Percentiles rank a stretch among this genome's conserved stretches.
These are phyloP conservation scores for Antheraea pernyi DNA, from an alignment of 1,140 invertebrate species.

Conservation along the genomic window DNA sequence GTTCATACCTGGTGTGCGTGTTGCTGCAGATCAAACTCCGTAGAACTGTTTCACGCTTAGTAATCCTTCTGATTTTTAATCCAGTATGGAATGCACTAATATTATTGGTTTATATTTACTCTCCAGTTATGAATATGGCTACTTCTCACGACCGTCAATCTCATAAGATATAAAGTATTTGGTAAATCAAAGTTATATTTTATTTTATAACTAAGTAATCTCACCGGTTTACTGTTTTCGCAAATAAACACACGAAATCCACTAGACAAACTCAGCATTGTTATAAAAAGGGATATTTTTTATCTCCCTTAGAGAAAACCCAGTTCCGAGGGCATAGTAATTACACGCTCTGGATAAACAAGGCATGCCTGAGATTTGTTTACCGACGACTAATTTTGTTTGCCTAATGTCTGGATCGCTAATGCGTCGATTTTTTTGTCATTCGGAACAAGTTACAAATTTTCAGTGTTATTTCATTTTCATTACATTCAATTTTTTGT, in stretches of 20 bases:
- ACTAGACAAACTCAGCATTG: neutral
- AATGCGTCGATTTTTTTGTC: constrained; percentile 34
- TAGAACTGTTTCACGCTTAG: too few relatives aligned
- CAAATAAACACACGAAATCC: neutral
- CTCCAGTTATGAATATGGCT: too few relatives aligned
- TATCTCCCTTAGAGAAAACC: constrained; percentile 12
- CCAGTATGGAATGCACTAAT: too few relatives aligned
- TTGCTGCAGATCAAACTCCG: too few relatives aligned
- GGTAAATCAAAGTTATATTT: neutral
- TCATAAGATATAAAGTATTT: neutral
- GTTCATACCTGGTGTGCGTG: too few relatives aligned
- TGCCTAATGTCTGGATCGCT: constrained; percentile 30
- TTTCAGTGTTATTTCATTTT: neutral
- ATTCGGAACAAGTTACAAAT: constrained; percentile 7
- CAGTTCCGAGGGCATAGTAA: constrained; percentile 22
- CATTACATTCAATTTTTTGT: too few relatives aligned
- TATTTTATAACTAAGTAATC: neutral
- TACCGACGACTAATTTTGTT: constrained; percentile 39
- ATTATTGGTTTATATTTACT: too few relatives aligned
- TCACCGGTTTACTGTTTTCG: neutral
- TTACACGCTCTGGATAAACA: constrained; percentile 28
- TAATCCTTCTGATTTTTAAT: too few relatives aligned
- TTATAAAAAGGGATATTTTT: neutral
- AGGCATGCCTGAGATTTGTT: constrained; percentile 28
- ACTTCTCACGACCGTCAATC: too few relatives aligned